phyloP scores from a whole-genome alignment of 2,113 vertebrate species.

The Eolophus roseicapilla region DNA sequence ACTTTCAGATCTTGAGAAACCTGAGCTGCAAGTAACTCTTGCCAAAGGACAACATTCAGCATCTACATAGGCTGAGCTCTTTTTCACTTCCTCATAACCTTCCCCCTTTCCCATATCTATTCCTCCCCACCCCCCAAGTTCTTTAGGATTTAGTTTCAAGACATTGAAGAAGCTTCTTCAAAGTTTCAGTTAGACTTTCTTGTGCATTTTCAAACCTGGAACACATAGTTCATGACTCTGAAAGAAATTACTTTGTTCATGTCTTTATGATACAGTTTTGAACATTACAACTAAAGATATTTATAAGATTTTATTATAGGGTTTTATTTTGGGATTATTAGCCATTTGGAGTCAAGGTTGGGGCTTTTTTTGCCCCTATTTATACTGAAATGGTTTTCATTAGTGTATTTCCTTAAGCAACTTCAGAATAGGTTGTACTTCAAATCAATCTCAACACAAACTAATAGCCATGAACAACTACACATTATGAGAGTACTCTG shows the following conservation, averaged over 20 bases:
- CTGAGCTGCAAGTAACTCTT: neutral
- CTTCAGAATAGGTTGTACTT: neutral
- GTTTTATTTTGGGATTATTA: neutral
- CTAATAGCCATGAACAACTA: neutral
- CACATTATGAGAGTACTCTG: neutral
- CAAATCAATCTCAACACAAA: neutral
- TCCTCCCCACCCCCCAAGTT: neutral
- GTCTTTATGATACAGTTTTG: neutral
- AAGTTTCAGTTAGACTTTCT: neutral
- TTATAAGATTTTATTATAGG: neutral
- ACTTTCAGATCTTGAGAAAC: neutral
- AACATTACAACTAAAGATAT: neutral
- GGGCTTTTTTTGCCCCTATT: neutral
- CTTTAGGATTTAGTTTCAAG: neutral
- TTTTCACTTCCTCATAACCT: neutral
- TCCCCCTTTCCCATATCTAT: neutral
- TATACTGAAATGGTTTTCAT: neutral
- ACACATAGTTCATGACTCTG: neutral
- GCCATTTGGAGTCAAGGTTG: neutral
- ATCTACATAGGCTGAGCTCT: neutral
- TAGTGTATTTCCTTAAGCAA: neutral
- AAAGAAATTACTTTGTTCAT: neutral
- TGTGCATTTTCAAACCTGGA: neutral
- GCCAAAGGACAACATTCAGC: neutral
- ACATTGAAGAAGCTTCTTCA: neutral